Evolutionary conservation across 2,113 vertebrate genomes (phyloP).

Genomic region (Paramormyrops kingsleyae): DNA sequence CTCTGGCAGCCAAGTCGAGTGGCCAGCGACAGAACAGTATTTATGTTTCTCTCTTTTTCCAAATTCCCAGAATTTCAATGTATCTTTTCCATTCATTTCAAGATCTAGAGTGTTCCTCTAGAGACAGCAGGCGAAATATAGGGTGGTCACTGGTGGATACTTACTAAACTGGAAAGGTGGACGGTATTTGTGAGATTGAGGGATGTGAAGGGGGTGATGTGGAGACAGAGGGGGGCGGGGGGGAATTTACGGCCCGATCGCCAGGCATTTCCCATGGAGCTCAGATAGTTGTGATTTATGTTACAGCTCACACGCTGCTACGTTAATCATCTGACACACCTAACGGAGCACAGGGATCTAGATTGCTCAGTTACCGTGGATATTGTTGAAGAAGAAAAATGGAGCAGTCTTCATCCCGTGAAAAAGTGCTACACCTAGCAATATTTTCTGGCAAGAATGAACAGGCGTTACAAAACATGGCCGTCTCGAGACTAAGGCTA

Average conservation of each 20-base stretch:
- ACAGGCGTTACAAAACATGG: neutral
- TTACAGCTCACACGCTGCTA: neutral
- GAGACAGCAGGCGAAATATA: neutral
- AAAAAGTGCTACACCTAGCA: neutral
- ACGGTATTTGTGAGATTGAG: neutral
- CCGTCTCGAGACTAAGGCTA: neutral
- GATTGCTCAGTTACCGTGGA: neutral
- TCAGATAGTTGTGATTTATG: neutral
- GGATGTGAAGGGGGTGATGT: neutral
- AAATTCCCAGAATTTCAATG: neutral
- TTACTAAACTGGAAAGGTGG: neutral
- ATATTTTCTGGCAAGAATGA: neutral
- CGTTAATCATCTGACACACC: conserved; percentile 1
- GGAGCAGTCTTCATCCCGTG: neutral
- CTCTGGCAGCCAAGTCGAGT: neutral
- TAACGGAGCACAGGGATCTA: neutral
- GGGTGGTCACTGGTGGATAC: neutral
- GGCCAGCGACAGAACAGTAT: neutral
- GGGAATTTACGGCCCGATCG: neutral
- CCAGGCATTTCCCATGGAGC: neutral
- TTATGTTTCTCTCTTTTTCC: neutral
- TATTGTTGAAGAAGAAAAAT: neutral
- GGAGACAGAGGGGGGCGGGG: neutral
- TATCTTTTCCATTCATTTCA: neutral
- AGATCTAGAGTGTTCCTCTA: neutral